Evolutionary conservation across 2,888 invertebrate species (phyloP), one percentile per base, ranked within the genome.

Genomic region (Oscheius onirici): DNA sequence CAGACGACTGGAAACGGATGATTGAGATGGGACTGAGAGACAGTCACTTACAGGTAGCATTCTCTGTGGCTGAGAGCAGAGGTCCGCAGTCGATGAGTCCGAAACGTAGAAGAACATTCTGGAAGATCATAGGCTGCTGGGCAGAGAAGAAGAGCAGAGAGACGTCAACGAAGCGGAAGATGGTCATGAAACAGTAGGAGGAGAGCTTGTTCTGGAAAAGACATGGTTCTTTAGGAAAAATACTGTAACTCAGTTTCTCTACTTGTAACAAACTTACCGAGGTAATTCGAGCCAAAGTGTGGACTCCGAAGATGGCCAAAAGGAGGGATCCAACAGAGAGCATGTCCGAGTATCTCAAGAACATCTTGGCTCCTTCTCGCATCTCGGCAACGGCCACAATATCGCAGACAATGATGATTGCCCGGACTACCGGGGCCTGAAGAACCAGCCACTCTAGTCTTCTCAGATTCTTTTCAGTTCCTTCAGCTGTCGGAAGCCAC

Each of bases 81-180:
- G 83, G 80, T n/a, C 84, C 84, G 57, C 86, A 86, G 1, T 77
- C 78, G 51, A 86, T 84, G 26, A 83, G 70, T 17, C 77, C 79
- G 71, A 86, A 86, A 13, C 82, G 74, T 26, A 82, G 77, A 13
- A 82, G 73, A 26, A 86, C 76, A 55, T 86, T 86, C 63, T 86
- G 84, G 75, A 86, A 86, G 34, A 86, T 77, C 69, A 86, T 80
- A 28, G 86, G 86, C 61, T 86, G 86, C 71, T 86, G 86, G 28
- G 85, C 86, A 8, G 86, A 82, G 73, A 84, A 86, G 72, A 86
- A 84, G 57, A 86, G 76, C 52, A 86, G 73, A 13, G 84, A 83
- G 13, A 86, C 71, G 67, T 86, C 86, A 54, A 86, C 86, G 44
- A 86, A 71, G 6, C 86, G 82, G 77, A 86, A 86, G 57, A 86